phyloP scores from a whole-genome alignment of 2,888 invertebrate genomes.

The Esperia sulphurella region DNA sequence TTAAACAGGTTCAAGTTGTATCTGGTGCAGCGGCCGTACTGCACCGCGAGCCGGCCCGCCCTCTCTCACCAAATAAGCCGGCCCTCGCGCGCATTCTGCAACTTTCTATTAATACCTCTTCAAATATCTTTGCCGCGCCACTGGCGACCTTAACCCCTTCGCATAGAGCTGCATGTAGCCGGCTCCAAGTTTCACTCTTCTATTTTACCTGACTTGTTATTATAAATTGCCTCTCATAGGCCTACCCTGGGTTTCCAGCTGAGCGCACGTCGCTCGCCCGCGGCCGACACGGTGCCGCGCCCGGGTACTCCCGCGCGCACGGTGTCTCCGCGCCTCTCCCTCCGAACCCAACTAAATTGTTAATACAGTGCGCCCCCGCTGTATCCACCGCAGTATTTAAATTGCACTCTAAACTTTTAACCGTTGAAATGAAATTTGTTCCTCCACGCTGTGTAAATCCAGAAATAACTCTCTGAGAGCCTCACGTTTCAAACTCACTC shows the following conservation, averaged over 20 bases:
- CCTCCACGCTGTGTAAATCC: slow-evolving; percentile 47
- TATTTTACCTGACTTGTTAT: slow-evolving; percentile 50
- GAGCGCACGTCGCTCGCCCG: no score
- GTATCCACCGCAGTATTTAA: slow-evolving; percentile 48
- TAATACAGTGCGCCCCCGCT: slow-evolving; percentile 28
- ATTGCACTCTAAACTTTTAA: slow-evolving; percentile 65
- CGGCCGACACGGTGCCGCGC: no score
- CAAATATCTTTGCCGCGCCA: neutral
- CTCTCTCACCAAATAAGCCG: slow-evolving; percentile 67
- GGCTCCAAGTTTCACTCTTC: slow-evolving; percentile 18
- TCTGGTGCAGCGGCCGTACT: no score
- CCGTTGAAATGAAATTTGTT: slow-evolving; percentile 70
- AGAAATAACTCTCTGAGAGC: slow-evolving; percentile 45
- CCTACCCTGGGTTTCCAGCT: slow-evolving; percentile 33
- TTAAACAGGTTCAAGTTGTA: no score
- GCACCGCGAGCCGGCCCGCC: slow-evolving; percentile 29
- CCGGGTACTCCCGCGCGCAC: neutral
- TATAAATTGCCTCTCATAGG: slow-evolving; percentile 42
- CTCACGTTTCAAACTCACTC: slow-evolving; percentile 13
- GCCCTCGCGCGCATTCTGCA: slow-evolving; percentile 61
- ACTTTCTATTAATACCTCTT: slow-evolving; percentile 50
- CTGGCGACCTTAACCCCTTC: neutral
- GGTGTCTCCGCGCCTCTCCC: slow-evolving; percentile 10
- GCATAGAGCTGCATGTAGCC: neutral
- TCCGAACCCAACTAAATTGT: slow-evolving; percentile 19